These are phyloP conservation scores for Andrena minutula DNA, from an alignment of 2,888 invertebrate species.

Conservation along the genomic window DNA sequence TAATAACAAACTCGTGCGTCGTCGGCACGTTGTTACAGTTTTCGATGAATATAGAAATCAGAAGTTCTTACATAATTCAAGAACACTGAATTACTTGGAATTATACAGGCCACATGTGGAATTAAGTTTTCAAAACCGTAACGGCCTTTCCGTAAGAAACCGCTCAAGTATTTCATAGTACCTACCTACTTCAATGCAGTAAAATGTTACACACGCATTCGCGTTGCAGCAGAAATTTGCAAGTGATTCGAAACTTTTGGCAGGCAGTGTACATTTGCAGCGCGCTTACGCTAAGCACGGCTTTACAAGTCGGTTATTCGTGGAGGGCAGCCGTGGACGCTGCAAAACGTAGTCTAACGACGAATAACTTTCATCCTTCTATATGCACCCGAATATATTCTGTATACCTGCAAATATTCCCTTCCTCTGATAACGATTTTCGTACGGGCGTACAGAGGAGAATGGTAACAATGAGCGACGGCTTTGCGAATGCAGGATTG, in stretches of 20 bases:
- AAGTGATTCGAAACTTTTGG: constrained; percentile 7
- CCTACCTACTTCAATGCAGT: too few species aligned
- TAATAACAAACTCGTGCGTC: not conserved
- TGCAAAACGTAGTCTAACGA: constrained; percentile 20
- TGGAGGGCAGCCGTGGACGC: constrained; percentile 7
- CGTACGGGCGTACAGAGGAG: not conserved
- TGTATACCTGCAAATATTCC: not conserved
- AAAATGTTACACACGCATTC: not conserved
- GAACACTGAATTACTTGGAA: not conserved
- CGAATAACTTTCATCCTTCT: constrained; percentile 36
- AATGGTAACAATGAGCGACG: not conserved
- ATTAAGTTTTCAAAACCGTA: too few species aligned
- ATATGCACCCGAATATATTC: constrained; percentile 30
- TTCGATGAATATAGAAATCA: too few species aligned
- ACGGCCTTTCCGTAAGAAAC: too few species aligned
- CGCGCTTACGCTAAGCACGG: constrained; percentile 54
- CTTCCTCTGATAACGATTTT: constrained; percentile 10
- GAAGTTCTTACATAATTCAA: not conserved
- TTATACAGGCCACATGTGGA: not conserved
- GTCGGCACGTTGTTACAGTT: too few species aligned
- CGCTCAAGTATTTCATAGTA: too few species aligned
- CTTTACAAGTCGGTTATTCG: constrained; percentile 52
- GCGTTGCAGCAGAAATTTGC: not conserved
- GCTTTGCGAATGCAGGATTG: not conserved
- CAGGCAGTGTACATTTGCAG: constrained; percentile 36